Percentiles rank a stretch among this genome's conserved stretches.
phyloP scores from a whole-genome alignment of 2,113 vertebrate genomes.

The Podocnemis expansa region DNA sequence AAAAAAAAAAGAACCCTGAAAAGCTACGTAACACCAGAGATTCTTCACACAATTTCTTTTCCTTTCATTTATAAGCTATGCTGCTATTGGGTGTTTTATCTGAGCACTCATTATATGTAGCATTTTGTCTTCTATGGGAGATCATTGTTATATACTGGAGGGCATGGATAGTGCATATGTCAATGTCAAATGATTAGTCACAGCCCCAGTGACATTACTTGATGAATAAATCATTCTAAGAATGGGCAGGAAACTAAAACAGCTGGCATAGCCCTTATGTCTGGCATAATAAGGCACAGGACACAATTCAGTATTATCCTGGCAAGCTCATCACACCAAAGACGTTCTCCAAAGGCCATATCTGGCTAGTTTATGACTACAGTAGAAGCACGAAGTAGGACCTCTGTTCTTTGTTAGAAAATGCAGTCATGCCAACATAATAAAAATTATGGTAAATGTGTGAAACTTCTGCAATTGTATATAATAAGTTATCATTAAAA shows the following conservation, averaged over 20 bases:
- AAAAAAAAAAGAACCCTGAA: not conserved
- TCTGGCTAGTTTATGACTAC: not conserved
- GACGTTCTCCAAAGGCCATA: not conserved
- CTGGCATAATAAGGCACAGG: not conserved
- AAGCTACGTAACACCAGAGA: not conserved
- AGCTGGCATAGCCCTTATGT: not conserved
- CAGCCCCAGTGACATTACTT: not conserved
- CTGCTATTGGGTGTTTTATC: not conserved
- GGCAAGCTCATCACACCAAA: not conserved
- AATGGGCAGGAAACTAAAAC: not conserved
- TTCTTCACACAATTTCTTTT: not conserved
- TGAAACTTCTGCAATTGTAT: conserved; percentile 4
- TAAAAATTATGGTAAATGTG: not conserved
- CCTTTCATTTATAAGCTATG: not conserved
- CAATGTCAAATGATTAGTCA: not conserved
- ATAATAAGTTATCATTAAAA: not conserved
- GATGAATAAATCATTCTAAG: not conserved
- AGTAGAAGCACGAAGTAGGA: not conserved
- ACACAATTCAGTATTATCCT: not conserved
- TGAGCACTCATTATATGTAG: not conserved
- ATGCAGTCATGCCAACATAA: not conserved
- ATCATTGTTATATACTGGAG: not conserved
- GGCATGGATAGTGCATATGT: not conserved
- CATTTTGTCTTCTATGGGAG: not conserved
- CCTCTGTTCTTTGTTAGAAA: not conserved